A percentile compares a stretch with the other conserved stretches of the same genome.
Conservation (phyloP, 2,888 invertebrate species). For the Habroteleia sp. region DNA sequence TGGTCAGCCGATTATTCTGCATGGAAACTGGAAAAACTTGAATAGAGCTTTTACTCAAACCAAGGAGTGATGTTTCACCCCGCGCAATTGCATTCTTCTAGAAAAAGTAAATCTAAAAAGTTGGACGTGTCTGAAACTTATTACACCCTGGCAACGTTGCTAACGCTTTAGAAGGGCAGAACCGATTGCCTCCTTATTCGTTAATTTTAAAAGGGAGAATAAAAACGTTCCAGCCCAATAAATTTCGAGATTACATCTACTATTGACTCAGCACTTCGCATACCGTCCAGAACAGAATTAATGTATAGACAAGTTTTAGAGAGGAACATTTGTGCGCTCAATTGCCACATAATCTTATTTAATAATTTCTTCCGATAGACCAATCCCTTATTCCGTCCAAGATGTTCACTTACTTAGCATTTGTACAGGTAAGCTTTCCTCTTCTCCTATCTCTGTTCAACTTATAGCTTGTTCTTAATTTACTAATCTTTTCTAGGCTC, state of each 20-base stretch:
- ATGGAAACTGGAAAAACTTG: conserved; percentile 39
- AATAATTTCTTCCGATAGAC: too few species aligned
- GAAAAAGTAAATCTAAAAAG: conserved; percentile 55
- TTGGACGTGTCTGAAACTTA: conserved; percentile 50
- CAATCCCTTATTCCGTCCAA: too few species aligned
- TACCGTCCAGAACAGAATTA: too few species aligned
- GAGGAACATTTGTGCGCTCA: too few species aligned
- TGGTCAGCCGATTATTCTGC: conserved; percentile 59
- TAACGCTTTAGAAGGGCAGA: conserved; percentile 10
- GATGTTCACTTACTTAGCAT: too few species aligned
- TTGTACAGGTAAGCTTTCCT: too few species aligned
- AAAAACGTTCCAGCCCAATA: not conserved
- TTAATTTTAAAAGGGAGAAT: conserved; percentile 16
- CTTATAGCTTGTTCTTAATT: too few species aligned
- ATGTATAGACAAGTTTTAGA: too few species aligned
- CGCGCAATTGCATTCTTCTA: conserved; percentile 31
- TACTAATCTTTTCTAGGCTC: too few species aligned
- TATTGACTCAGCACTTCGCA: conserved; percentile 3
- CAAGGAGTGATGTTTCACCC: conserved; percentile 3
- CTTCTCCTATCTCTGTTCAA: too few species aligned
- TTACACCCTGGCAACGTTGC: conserved; percentile 33
- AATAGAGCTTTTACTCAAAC: conserved; percentile 22
- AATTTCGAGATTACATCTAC: not conserved
- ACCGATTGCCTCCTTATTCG: conserved; percentile 32
- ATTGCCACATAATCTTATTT: too few species aligned